A percentile compares a stretch with the other conserved stretches of the same genome.
Evolutionary conservation across 2,113 vertebrate species (phyloP).

Genomic region (Eulacestoma nigropectus): DNA sequence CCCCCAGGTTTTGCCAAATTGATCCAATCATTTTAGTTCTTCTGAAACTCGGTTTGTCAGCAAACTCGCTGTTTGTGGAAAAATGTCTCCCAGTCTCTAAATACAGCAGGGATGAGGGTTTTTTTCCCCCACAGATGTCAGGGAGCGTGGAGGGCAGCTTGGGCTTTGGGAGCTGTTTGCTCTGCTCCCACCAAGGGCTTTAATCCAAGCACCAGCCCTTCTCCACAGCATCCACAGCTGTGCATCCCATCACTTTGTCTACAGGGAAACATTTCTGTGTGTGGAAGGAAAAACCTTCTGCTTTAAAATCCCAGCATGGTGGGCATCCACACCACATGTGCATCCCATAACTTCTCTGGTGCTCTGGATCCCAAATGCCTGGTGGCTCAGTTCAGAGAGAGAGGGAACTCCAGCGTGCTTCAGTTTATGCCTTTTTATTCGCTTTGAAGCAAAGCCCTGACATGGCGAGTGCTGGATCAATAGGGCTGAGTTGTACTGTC

Average conservation of each 20-base stretch:
- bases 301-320: fast-evolving
- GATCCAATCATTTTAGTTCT: slow-evolving; percentile 60
- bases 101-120: background rate
- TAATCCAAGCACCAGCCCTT: background rate
- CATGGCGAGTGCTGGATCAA: background rate
- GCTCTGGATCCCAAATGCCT: background rate
- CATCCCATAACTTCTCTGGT: fast-evolving
- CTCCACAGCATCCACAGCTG: background rate
- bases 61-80: slow-evolving; percentile 1
- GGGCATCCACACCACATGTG: background rate
- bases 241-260: background rate
- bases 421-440: background rate
- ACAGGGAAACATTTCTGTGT: background rate
- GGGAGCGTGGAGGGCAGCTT: fast-evolving
- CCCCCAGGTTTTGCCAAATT: slow-evolving; percentile 53
- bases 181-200: background rate
- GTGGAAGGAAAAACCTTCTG: background rate
- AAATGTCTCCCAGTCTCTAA: background rate
- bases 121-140: fast-evolving
- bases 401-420: background rate
- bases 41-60: slow-evolving; percentile 31
- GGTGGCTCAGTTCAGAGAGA: background rate
- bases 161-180: background rate
- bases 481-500: background rate
- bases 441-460: background rate